These are phyloP conservation scores for Rhabdomys pumilio DNA, from an alignment of 2,797 vertebrate genomes.

Conservation along the genomic window DNA sequence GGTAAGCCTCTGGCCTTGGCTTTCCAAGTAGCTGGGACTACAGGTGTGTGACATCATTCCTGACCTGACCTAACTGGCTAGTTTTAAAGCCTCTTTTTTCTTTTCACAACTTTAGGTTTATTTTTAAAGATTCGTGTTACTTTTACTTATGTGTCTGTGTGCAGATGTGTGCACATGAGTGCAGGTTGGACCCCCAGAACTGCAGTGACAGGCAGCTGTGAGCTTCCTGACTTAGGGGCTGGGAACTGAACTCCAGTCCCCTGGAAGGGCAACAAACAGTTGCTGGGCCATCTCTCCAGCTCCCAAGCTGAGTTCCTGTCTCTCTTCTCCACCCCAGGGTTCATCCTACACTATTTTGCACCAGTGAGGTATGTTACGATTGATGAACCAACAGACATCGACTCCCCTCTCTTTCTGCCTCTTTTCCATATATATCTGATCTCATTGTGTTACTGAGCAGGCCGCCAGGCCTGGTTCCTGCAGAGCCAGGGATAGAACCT, in stretches of 20 bases:
- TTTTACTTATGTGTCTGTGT: background rate
- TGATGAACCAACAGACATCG: background rate
- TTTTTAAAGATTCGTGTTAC: too few species aligned
- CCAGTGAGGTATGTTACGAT: background rate
- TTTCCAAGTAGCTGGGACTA: background rate
- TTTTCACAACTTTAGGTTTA: background rate
- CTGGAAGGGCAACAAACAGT: background rate
- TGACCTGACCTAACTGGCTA: background rate
- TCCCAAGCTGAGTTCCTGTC: background rate
- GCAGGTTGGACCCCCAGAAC: background rate
- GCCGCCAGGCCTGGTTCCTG: background rate
- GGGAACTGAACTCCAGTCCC: background rate
- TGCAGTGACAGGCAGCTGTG: too few species aligned
- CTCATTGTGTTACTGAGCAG: too few species aligned
- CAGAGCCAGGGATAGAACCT: background rate
- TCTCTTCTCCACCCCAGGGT: background rate
- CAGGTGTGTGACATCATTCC: background rate
- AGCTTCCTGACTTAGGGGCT: too few species aligned
- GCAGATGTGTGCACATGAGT: background rate
- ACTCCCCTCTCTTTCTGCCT: background rate
- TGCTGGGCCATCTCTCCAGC: background rate
- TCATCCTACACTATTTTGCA: background rate
- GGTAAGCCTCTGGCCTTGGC: background rate
- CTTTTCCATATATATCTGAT: background rate
- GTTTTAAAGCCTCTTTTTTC: constrained; percentile 47